phyloP scores from a whole-genome alignment of 2,797 vertebrate genomes.

The Chelon labrosus region DNA sequence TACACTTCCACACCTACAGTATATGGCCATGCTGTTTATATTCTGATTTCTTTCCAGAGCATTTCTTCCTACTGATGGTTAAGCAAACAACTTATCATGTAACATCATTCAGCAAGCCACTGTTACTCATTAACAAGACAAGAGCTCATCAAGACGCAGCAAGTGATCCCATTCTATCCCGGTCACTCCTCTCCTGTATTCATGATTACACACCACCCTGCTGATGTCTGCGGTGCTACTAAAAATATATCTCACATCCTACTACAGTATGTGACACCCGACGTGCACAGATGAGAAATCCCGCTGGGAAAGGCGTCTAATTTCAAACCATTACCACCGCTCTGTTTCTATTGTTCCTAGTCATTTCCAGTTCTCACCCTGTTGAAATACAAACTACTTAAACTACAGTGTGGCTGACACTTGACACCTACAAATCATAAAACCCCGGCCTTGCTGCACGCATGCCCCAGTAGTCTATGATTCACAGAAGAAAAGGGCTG shows the following conservation, averaged over 20 bases:
- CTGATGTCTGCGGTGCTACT: constrained; percentile 16
- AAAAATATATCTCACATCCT: constrained; percentile 44
- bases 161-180: constrained; percentile 4
- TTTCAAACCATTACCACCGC: constrained; percentile 42
- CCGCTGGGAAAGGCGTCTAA: constrained; percentile 27
- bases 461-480: constrained; percentile 42
- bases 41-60: not conserved
- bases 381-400: constrained; percentile 46
- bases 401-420: constrained; percentile 37
- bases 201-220: constrained; percentile 13
- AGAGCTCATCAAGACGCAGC: constrained; percentile 9
- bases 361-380: constrained; percentile 57
- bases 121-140: constrained; percentile 31
- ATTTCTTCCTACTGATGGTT: not conserved
- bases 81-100: constrained; percentile 15
- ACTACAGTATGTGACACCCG: constrained; percentile 63
- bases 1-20: constrained; percentile 20
- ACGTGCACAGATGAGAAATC: constrained; percentile 27
- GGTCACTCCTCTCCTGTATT: not conserved
- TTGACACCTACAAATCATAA: constrained; percentile 66
- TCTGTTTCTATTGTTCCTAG: constrained; percentile 24
- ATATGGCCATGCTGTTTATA: not conserved
- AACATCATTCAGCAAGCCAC: constrained; percentile 20
- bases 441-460: constrained; percentile 1
- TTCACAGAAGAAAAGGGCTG: constrained; percentile 28